These are phyloP conservation scores for Escarpia spicata DNA, from an alignment of 2,888 invertebrate genomes.

Conservation along the genomic window DNA sequence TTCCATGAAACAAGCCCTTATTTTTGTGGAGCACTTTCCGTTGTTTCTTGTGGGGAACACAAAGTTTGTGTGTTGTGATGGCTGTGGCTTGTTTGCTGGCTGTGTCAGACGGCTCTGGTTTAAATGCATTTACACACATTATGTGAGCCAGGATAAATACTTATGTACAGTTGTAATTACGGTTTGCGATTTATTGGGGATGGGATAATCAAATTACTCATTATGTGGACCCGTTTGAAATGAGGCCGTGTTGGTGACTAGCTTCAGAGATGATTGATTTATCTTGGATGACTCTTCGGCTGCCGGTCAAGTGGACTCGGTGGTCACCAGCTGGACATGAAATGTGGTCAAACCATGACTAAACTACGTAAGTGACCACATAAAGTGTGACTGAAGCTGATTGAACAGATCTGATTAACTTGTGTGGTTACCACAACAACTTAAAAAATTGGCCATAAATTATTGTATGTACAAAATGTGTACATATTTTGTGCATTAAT, in stretches of 20 bases:
- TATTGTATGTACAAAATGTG: background rate
- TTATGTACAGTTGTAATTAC: background rate
- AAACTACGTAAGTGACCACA: background rate
- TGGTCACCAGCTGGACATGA: background rate
- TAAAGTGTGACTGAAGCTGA: background rate
- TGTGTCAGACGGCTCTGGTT: background rate
- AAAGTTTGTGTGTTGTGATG: background rate
- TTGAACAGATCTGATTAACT: background rate
- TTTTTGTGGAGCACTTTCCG: background rate
- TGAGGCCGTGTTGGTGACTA: too few species aligned
- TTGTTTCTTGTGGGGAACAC: background rate
- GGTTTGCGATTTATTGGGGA: background rate
- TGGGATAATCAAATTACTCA: background rate
- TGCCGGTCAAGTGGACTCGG: background rate
- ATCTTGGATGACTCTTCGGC: background rate
- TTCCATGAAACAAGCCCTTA: background rate
- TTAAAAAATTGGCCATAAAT: background rate
- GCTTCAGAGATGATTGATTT: background rate
- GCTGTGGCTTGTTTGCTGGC: background rate
- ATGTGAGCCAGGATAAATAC: background rate
- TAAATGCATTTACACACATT: background rate
- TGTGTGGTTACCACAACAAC: background rate
- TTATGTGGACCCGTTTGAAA: background rate
- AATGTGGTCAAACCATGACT: background rate
- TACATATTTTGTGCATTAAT: background rate